phyloP scores from a whole-genome alignment of 2,888 invertebrate species.

The Ditula angustiorana region DNA sequence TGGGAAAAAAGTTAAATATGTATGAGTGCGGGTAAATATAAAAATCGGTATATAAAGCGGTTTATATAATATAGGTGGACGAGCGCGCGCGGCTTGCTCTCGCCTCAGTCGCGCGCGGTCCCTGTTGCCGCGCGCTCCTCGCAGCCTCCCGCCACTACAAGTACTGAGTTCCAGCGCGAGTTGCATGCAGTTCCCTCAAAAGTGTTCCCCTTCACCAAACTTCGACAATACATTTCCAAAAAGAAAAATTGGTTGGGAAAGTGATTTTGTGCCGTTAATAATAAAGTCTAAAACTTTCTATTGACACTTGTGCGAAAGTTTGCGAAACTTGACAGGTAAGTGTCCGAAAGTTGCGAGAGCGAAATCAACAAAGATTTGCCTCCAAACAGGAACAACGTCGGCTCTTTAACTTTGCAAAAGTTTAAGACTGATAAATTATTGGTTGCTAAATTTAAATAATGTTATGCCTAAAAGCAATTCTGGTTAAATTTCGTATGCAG shows the following conservation, averaged over 20 bases:
- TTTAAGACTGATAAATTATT: slow-evolving; percentile 19
- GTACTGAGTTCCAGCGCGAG: slow-evolving; percentile 34
- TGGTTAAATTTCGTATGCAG: background rate
- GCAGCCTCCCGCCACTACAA: slow-evolving; percentile 45
- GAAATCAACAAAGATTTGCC: slow-evolving; percentile 32
- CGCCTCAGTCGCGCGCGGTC: slow-evolving; percentile 74
- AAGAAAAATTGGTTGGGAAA: slow-evolving; percentile 9
- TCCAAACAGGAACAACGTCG: background rate
- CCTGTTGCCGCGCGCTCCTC: slow-evolving; percentile 54
- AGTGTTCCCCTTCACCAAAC: slow-evolving; percentile 20
- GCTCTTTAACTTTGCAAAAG: slow-evolving; percentile 24
- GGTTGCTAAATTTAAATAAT: slow-evolving; percentile 12
- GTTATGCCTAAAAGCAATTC: slow-evolving; percentile 1
- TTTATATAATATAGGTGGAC: slow-evolving; percentile 79
- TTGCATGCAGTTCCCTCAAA: slow-evolving; percentile 22
- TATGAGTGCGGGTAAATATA: slow-evolving; percentile 85
- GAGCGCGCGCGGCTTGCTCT: slow-evolving; percentile 60
- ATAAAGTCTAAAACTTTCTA: slow-evolving; percentile 34
- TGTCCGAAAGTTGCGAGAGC: slow-evolving; percentile 38
- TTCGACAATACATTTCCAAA: slow-evolving; percentile 20
- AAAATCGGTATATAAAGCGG: slow-evolving; percentile 83
- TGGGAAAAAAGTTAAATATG: slow-evolving; percentile 86
- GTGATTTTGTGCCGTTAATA: slow-evolving; percentile 36
- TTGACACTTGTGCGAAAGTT: slow-evolving; percentile 39
- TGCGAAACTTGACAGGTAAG: slow-evolving; percentile 42